Evolutionary conservation across 2,113 vertebrate genomes (phyloP), one percentile per base, ranked within the genome.

Genomic region (Recurvirostra avosetta): DNA sequence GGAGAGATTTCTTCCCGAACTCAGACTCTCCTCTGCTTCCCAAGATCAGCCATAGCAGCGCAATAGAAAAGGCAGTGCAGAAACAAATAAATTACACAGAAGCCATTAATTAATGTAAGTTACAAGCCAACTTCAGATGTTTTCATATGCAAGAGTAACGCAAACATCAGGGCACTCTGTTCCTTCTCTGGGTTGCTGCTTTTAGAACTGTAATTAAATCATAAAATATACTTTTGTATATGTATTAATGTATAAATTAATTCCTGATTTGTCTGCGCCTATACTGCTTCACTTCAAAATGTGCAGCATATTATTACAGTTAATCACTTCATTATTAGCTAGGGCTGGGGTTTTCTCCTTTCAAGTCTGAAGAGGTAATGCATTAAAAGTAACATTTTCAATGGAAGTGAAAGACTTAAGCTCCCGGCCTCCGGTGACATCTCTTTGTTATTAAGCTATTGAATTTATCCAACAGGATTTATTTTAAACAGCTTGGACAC

Each of bases 181-280:
- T 93, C n/a, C 88, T 94, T 85, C 87, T 62, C 88, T 47, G 73
- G 40, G 55, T 18, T 94, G 21, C 32, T 77, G 78, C 36, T 83
- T 92, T 95, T 88, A 93, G 77, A 88, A 63, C 12, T 82, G 85
- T 77, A 96, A 96, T 94, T 90, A 96, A 95, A 90, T 82, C 81
- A 89, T 82, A 86, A 92, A 86, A 5, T n/a, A 43, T 12, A 61
- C 52, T 87, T 93, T 71, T 88, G 40, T 86, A 17, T 73, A 81
- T 15, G 49, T 47, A 76, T 90, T 65, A 91, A 72, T 36, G 61
- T 85, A 88, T 83, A 92, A 67, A 91, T 85, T 75, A 26, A 50
- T 61, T 81, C 50, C 71, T 36, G 32, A 59, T 86, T 89, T 81
- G 81, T 67, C 90, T 70, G 59, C 72, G 63, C 52, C 50, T 85